Evolutionary conservation across 2,888 invertebrate species (phyloP), one percentile per base, ranked within the genome.

Genomic region (Leptinotarsa haldemani): DNA sequence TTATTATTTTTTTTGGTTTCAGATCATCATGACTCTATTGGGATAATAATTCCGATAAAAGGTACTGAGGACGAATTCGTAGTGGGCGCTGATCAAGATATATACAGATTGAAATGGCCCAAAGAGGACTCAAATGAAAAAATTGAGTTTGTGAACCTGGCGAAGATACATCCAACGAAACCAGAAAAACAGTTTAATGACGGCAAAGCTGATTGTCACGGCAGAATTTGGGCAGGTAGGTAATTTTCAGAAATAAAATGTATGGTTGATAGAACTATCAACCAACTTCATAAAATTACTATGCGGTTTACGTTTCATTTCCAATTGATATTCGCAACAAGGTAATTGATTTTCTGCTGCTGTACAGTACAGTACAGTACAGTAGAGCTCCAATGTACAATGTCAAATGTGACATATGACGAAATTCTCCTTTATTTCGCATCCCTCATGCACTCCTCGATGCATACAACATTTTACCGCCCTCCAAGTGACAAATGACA

Each of bases 191-290:
- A 89, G 65, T 88, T 90, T 79, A 90, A 90, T 78, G 90, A 90
- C 82, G 90, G 88, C 46, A 91, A 90, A 84, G 90, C 88, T 53
- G 90, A 91, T 79, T 79, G 83, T 1, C 80, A 78, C 9, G 90
- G 90, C 15, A 82, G 89, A 15, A 82, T 90, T 2, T 90, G 90
- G 90, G 86, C 88, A 69, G 89, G 90, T 88, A 80, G 81, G 80
- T 65, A 20, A 52, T 18, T 56, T 22, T 4, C 15, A 52, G 9
- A 52, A 40, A 40, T 0, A 40, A 40, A 40, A 40, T 30, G 7
- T 30, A 40, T 40, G 40, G 2, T 40, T 40, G 9, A 9, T 40
- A 40, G 9, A 12, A 40, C 40, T 9, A 40, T 40, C 9, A 40
- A 40, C 40, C 30, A 30, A 30, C 7, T 30, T 30, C 5, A 30